phyloP scores from a whole-genome alignment of 1,140 invertebrate species.

The Drosophila insularis region DNA sequence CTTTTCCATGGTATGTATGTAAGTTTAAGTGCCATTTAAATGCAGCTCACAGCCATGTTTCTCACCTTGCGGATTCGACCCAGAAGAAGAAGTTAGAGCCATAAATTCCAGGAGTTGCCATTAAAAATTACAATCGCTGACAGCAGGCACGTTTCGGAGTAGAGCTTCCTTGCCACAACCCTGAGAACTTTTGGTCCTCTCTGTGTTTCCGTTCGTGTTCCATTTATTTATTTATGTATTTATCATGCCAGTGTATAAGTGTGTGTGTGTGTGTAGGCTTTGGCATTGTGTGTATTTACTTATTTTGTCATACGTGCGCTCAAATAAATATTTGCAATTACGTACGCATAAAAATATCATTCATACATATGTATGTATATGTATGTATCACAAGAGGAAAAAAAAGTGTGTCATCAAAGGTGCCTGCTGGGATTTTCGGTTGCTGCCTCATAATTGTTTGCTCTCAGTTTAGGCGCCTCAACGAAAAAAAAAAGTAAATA shows the following conservation, averaged over 20 bases:
- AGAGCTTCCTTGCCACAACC: slow-evolving; percentile 13
- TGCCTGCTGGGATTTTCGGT: slow-evolving; percentile 19
- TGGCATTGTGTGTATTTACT: slow-evolving; percentile 58
- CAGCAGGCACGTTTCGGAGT: slow-evolving; percentile 53
- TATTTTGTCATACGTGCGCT: slow-evolving; percentile 67
- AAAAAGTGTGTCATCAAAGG: slow-evolving; percentile 42
- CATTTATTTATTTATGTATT: slow-evolving; percentile 53
- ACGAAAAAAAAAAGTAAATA: slow-evolving; percentile 55
- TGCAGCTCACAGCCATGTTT: slow-evolving; percentile 32
- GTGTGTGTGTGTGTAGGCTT: slow-evolving; percentile 24
- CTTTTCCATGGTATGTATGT: not conserved
- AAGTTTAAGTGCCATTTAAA: slow-evolving; percentile 46
- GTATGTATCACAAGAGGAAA: slow-evolving; percentile 51
- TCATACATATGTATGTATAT: slow-evolving; percentile 29
- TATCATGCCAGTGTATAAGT: slow-evolving; percentile 27
- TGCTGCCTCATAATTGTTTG: slow-evolving; percentile 52
- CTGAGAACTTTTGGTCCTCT: not conserved
- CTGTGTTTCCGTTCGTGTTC: not conserved
- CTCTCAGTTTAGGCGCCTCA: slow-evolving; percentile 25
- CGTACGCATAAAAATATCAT: not conserved
- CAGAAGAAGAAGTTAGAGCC: slow-evolving; percentile 49
- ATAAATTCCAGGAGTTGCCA: slow-evolving; percentile 70
- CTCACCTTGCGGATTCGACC: slow-evolving; percentile 12
- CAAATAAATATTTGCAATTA: slow-evolving; percentile 78
- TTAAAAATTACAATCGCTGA: slow-evolving; percentile 74